These are phyloP conservation scores for Drosophila ogumai DNA, from an alignment of 1,140 invertebrate species.

Conservation along the genomic window DNA sequence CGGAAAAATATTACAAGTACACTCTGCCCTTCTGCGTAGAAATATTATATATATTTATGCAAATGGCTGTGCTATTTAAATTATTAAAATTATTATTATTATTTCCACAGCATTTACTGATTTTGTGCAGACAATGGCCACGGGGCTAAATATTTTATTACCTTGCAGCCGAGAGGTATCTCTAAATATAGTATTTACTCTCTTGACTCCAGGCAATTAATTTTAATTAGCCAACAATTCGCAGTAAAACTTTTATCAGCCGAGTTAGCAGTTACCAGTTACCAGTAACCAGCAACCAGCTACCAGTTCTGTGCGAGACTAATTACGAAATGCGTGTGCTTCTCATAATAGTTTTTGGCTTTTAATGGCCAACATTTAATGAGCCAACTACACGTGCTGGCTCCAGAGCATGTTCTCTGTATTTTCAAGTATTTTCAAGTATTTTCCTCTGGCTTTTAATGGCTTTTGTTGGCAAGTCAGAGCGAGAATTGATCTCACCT, in stretches of 20 bases:
- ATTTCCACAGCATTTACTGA: conserved; percentile 13
- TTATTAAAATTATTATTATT: conserved; percentile 49
- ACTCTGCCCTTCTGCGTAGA: conserved; percentile 20
- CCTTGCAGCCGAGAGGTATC: neutral
- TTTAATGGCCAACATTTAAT: conserved; percentile 47
- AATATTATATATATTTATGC: conserved; percentile 35
- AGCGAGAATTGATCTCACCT: conserved; percentile 43
- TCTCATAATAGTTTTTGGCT: conserved; percentile 40
- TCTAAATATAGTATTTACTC: neutral
- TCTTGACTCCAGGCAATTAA: conserved; percentile 43
- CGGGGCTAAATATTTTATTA: conserved; percentile 31
- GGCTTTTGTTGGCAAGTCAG: conserved; percentile 32
- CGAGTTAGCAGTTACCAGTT: conserved; percentile 2
- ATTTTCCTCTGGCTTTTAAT: conserved; percentile 20
- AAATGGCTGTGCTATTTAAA: conserved; percentile 40
- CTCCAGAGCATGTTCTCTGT: neutral
- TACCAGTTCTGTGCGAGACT: conserved; percentile 11
- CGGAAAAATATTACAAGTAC: conserved; percentile 54
- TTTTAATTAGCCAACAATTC: conserved; percentile 67
- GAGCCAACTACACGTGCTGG: conserved; percentile 22
- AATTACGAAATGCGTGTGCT: conserved; percentile 43
- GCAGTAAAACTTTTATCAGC: conserved; percentile 43
- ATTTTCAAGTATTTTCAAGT: neutral
- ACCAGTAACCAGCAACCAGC: conserved; percentile 7
- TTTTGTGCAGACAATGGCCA: neutral